These are phyloP conservation scores for Clarias magur DNA, from an alignment of 2,113 vertebrate genomes.

Conservation along the genomic window DNA sequence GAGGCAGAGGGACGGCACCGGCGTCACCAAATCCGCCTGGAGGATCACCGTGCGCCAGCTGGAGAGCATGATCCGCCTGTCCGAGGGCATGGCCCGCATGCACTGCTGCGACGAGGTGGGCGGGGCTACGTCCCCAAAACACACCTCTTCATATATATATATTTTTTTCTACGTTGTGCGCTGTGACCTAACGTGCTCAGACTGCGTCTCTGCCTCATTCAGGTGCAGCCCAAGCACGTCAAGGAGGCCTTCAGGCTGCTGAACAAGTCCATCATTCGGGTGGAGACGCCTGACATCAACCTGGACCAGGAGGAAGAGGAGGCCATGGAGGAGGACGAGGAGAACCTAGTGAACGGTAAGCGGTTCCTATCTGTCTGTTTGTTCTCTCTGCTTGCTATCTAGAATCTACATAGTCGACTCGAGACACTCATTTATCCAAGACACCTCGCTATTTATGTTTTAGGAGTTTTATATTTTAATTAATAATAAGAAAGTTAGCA, in stretches of 20 bases:
- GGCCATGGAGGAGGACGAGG: slow-evolving; percentile 72
- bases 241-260: slow-evolving; percentile 97
- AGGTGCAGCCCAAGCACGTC: slow-evolving; percentile 98
- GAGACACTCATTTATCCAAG: too few species aligned
- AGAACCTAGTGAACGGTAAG: slow-evolving; percentile 56
- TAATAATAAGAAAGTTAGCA: background rate
- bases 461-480: background rate
- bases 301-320: slow-evolving; percentile 90
- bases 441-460: background rate
- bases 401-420: background rate
- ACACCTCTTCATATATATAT: too few species aligned
- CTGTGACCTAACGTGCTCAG: background rate
- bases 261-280: slow-evolving; percentile 97
- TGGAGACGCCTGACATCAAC: slow-evolving; percentile 96
- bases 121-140: background rate
- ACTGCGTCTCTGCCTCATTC: slow-evolving; percentile 5
- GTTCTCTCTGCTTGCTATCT: background rate
- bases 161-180: too few species aligned
- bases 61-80: slow-evolving; percentile 98
- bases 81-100: slow-evolving; percentile 96
- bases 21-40: slow-evolving; percentile 90
- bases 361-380: too few species aligned
- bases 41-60: slow-evolving; percentile 94
- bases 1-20: slow-evolving; percentile 88
- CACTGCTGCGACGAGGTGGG: slow-evolving; percentile 97